A percentile compares a stretch with the other conserved stretches of the same genome.
These are phyloP conservation scores for Gerosis bhagava DNA, from an alignment of 2,888 invertebrate genomes.

Conservation along the genomic window DNA sequence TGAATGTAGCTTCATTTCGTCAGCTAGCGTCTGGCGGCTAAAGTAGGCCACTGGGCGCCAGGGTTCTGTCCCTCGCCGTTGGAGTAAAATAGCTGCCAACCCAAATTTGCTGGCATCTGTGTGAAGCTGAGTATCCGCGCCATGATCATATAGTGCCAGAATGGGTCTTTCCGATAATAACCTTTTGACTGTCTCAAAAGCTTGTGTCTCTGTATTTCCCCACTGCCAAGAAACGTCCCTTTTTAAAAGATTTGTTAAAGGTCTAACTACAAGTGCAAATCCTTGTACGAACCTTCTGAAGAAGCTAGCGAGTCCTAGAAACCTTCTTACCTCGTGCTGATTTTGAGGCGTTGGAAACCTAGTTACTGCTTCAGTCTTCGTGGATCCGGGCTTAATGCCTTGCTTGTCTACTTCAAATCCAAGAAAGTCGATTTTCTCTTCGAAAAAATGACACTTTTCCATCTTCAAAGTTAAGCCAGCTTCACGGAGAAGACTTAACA, in stretches of 20 bases:
- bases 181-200: slow-evolving; percentile 1
- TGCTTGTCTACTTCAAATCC: neutral
- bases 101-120: slow-evolving; percentile 2
- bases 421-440: neutral
- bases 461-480: neutral
- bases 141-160: neutral
- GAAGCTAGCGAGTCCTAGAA: slow-evolving; percentile 1
- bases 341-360: neutral
- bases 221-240: neutral
- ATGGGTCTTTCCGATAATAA: neutral
- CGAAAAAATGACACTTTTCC: slow-evolving; percentile 1
- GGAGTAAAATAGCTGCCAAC: neutral
- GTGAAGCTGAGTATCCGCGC: neutral
- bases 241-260: neutral
- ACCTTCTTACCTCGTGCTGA: neutral
- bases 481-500: neutral
- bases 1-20: neutral
- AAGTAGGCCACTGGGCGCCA: neutral
- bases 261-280: neutral
- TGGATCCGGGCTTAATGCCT: neutral
- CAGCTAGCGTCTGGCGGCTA: neutral
- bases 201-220: neutral
- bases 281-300: slow-evolving; percentile 1
- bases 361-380: neutral
- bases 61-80: neutral